Conservation (phyloP, 2,888 invertebrate genomes). For the Phanerotoma sp. region DNA sequence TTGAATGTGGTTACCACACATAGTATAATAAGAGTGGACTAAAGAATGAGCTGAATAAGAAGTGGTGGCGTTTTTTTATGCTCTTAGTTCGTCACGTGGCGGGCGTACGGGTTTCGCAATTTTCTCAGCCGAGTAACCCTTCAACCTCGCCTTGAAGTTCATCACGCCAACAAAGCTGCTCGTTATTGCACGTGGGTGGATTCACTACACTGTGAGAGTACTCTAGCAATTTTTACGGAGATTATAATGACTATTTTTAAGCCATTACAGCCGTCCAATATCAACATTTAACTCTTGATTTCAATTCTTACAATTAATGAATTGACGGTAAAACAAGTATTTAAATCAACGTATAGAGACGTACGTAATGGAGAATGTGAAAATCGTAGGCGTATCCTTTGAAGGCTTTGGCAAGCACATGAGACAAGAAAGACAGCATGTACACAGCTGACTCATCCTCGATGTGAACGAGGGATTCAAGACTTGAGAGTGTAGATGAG, state of each 20-base stretch:
- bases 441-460: constrained; percentile 18
- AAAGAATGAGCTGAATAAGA: neutral
- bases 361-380: constrained; percentile 1
- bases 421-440: neutral
- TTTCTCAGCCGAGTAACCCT: constrained; percentile 19
- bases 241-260: neutral
- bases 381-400: constrained; percentile 12
- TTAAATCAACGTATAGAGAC: too few species aligned
- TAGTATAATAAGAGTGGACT: neutral
- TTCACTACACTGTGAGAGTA: neutral
- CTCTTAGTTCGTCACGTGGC: constrained; percentile 11
- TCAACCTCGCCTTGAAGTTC: constrained; percentile 18
- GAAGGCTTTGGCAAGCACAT: neutral
- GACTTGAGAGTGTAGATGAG: too few species aligned
- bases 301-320: too few species aligned
- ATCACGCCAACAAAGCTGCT: constrained; percentile 8
- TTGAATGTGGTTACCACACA: neutral
- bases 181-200: constrained; percentile 17
- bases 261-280: neutral
- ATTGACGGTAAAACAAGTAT: too few species aligned
- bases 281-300: too few species aligned
- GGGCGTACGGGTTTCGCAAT: neutral
- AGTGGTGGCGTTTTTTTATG: neutral
- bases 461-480: neutral
- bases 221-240: neutral